Evolutionary conservation across 1,140 invertebrate species (phyloP).

Genomic region (Hyphantria cunea): DNA sequence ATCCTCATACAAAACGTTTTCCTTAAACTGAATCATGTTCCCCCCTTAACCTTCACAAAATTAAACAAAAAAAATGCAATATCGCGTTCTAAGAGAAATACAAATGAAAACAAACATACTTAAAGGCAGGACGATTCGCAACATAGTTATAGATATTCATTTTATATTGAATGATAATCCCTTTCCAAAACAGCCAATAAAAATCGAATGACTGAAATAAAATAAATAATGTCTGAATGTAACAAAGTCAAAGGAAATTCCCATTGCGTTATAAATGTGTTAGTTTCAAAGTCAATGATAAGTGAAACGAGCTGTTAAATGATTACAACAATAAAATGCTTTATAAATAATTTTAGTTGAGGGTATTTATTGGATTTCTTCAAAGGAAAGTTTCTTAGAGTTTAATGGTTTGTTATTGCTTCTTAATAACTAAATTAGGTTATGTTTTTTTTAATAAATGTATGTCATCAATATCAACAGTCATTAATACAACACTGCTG

Average conservation of each 20-base stretch:
- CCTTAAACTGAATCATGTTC: too few species aligned
- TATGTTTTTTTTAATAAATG: too few species aligned
- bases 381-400: neutral
- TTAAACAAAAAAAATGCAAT: too few species aligned
- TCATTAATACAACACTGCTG: too few species aligned
- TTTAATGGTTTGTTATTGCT: too few species aligned
- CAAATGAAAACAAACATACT: neutral
- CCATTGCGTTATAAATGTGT: conserved; percentile 22
- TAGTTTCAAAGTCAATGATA: conserved; percentile 26
- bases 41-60: too few species aligned
- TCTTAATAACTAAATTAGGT: too few species aligned
- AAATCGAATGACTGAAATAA: neutral
- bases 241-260: conserved; percentile 13
- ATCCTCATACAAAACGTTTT: too few species aligned
- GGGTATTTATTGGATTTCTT: neutral
- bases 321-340: neutral
- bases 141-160: neutral
- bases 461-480: too few species aligned
- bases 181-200: neutral
- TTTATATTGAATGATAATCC: neutral
- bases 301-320: conserved; percentile 21
- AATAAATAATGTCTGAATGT: neutral
- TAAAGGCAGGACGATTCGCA: neutral
- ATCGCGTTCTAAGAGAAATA: neutral
- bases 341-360: too few species aligned